Base-by-base conservation (phyloP, 2,113 vertebrate genomes). In the Ifrita kowaldi region DNA sequence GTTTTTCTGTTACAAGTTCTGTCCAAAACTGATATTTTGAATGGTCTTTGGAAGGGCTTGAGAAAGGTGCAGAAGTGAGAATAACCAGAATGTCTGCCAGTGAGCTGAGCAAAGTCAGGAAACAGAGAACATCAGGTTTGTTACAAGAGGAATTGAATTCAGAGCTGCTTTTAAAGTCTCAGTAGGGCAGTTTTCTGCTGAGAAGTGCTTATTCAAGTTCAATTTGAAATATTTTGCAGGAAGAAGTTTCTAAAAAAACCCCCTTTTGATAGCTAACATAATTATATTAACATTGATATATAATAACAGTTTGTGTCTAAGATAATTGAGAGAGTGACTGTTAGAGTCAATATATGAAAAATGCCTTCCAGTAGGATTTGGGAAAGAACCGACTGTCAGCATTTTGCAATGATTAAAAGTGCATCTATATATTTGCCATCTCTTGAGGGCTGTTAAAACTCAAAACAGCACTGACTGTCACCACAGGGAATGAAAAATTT, bases 121-220 rank as follows among this genome's bases (percentile, higher is more conserved):
- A 63, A 16, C 47, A 44, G 52, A 41, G 62, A 78, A 47, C 13
- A 18, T 63, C 14, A 52, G 7, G 22, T 84, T 82, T 87, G 11
- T 89, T 87, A 64, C 16, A 13, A 84, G 26, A 71, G 30, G 60
- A 94, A 95, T 44, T 91, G 47, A 96, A 85, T 91, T 94, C 20
- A 13, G 74, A 87, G 44, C 52, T 91, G 42, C 33, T 74, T 89
- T 75, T 56, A 28, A 49, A 84, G 50, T 87, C 84, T 80, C 87
- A 44, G 47, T 63, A 71, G 90, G 89, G 60, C 18, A 30, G 21
- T 91, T 87, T 57, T 64, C 37, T 87, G 60, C 52, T 55, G 60
- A 84, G 77, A 87, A 84, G 33, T 78, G 69, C 70, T 91, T 96
- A 87, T 84, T 93, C 56, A 89, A 68, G 69, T 84, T 91, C 62